phyloP scores from a whole-genome alignment of 1,140 invertebrate species.

The Cotesia vestalis region DNA sequence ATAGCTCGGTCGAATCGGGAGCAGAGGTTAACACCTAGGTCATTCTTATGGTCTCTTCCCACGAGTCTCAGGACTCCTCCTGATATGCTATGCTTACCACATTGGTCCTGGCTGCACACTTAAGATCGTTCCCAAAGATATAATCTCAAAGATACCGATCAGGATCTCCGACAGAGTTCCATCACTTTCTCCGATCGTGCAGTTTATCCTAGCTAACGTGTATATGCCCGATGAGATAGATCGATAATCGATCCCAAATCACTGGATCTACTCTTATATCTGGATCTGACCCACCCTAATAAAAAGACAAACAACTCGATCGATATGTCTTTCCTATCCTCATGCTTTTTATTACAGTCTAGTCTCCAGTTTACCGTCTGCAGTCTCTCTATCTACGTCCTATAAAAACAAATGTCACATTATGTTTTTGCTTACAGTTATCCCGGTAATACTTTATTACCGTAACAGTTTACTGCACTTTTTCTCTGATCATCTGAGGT shows the following conservation, averaged over 20 bases:
- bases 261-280: constrained; percentile 1
- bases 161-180: constrained; percentile 56
- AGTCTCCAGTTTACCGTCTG: no score
- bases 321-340: not conserved
- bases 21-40: constrained; percentile 44
- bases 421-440: no score
- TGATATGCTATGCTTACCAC: constrained; percentile 41
- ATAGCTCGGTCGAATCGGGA: constrained; percentile 41
- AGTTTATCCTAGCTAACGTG: constrained; percentile 17
- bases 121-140: constrained; percentile 57
- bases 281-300: not conserved
- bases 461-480: no score
- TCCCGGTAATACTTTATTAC: no score
- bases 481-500: no score
- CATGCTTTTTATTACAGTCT: not conserved
- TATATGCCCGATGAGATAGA: constrained; percentile 19
- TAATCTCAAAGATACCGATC: constrained; percentile 53
- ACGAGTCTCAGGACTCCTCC: constrained; percentile 44
- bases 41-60: constrained; percentile 48
- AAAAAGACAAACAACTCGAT: constrained; percentile 3
- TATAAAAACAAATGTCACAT: no score
- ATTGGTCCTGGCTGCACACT: constrained; percentile 41
- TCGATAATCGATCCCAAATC: constrained; percentile 34
- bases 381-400: no score
- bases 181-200: constrained; percentile 59